phyloP scores from a whole-genome alignment of 2,113 vertebrate species.

The Sinocyclocheilus rhinocerous region DNA sequence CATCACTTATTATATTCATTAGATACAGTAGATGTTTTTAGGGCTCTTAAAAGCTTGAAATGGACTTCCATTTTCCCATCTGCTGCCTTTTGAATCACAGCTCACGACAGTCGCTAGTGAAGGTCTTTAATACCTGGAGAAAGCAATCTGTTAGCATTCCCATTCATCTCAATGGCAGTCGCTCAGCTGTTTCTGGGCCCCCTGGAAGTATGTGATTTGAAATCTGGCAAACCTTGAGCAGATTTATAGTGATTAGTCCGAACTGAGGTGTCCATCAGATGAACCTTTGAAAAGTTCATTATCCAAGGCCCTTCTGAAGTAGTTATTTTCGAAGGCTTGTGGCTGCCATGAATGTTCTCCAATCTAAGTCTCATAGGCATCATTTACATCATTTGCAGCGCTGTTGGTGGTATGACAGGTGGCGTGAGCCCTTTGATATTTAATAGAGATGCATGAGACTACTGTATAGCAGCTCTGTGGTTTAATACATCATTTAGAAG shows the following conservation, averaged over 20 bases:
- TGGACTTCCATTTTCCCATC: not conserved
- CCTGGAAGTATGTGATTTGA: not conserved
- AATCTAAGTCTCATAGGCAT: not conserved
- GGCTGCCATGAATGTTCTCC: not conserved
- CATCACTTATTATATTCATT: not conserved
- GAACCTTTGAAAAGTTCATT: slow-evolving; percentile 1
- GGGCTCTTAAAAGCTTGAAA: not conserved
- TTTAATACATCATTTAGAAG: slow-evolving; percentile 25
- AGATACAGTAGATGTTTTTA: not conserved
- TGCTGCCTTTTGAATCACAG: not conserved
- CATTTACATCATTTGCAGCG: not conserved
- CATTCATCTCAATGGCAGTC: not conserved
- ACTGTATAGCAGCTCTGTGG: slow-evolving; percentile 13
- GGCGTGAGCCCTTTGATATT: not conserved
- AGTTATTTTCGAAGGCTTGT: not conserved
- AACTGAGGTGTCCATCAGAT: slow-evolving; percentile 5
- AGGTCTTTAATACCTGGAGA: not conserved
- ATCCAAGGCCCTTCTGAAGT: not conserved
- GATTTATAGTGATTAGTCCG: slow-evolving; percentile 20
- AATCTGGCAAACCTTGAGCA: slow-evolving; percentile 12
- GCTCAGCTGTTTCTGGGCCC: not conserved
- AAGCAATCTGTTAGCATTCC: not conserved
- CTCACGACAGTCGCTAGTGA: not conserved
- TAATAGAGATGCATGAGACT: slow-evolving; percentile 47
- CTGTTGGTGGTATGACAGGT: slow-evolving; percentile 9